A percentile compares a stretch with the other conserved stretches of the same genome.
Evolutionary conservation across 2,113 vertebrate genomes (phyloP).

Genomic region (Eurystomus gularis): DNA sequence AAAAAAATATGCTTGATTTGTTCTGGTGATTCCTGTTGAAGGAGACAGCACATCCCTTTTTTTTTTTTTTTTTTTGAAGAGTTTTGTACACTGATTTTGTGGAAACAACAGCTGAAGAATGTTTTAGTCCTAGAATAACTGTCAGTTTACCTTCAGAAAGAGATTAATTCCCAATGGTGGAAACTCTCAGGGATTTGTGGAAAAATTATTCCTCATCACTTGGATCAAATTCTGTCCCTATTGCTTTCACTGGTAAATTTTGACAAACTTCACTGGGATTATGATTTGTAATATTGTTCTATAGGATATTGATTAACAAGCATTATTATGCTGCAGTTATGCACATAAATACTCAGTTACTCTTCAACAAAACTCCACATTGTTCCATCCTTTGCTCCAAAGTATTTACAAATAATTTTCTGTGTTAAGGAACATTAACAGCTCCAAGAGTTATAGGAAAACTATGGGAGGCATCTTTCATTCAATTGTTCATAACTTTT

Average conservation of each 20-base stretch:
- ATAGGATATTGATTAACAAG: neutral
- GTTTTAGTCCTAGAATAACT: neutral
- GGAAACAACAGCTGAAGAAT: neutral
- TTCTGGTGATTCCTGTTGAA: neutral
- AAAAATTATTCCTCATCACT: neutral
- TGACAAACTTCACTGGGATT: neutral
- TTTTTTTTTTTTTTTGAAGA: neutral
- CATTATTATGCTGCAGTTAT: neutral
- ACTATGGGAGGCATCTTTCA: conserved; percentile 12
- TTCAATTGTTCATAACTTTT: conserved; percentile 53
- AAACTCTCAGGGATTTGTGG: neutral
- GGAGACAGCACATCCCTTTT: neutral
- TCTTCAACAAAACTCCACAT: neutral
- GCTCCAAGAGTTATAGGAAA: neutral
- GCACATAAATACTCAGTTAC: neutral
- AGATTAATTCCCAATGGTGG: neutral
- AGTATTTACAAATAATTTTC: neutral
- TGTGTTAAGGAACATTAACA: neutral
- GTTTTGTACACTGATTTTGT: neutral
- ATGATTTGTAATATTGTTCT: neutral
- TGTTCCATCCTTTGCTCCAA: neutral
- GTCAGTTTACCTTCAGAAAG: neutral
- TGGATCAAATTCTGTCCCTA: neutral
- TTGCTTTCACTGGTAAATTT: neutral
- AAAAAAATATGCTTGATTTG: neutral